phyloP scores from a whole-genome alignment of 2,113 vertebrate genomes.

The Vulpes ferrilata region DNA sequence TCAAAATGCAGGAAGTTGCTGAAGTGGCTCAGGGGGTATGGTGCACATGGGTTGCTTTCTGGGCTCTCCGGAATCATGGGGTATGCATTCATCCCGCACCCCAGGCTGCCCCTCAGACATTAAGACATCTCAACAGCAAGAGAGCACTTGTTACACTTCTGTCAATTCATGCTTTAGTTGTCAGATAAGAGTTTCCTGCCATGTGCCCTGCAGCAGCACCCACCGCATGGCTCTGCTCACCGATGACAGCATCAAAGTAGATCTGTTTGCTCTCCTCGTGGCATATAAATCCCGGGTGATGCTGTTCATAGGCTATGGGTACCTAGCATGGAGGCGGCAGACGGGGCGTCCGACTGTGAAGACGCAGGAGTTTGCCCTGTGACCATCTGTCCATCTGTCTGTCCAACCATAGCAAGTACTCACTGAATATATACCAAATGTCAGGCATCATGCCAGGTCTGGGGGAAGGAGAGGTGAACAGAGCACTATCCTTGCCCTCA shows the following conservation, averaged over 20 bases:
- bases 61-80: background rate
- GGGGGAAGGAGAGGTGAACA: background rate
- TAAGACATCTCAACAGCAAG: background rate
- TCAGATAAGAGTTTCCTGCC: background rate
- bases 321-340: too few species aligned
- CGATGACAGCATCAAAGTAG: background rate
- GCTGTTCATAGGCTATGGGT: background rate
- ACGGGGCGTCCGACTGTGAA: background rate
- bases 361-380: background rate
- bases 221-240: background rate
- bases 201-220: too few species aligned
- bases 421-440: background rate
- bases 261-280: background rate
- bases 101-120: accelerated
- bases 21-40: background rate
- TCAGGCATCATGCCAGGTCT: background rate
- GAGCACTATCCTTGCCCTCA: background rate
- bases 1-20: background rate
- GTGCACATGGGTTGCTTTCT: background rate
- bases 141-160: background rate
- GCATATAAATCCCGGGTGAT: background rate
- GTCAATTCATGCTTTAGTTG: background rate
- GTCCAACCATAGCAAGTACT: background rate
- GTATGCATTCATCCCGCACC: background rate
- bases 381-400: background rate